These are phyloP conservation scores for Pogoniulus pusillus DNA, from an alignment of 2,797 vertebrate genomes.

Conservation along the genomic window DNA sequence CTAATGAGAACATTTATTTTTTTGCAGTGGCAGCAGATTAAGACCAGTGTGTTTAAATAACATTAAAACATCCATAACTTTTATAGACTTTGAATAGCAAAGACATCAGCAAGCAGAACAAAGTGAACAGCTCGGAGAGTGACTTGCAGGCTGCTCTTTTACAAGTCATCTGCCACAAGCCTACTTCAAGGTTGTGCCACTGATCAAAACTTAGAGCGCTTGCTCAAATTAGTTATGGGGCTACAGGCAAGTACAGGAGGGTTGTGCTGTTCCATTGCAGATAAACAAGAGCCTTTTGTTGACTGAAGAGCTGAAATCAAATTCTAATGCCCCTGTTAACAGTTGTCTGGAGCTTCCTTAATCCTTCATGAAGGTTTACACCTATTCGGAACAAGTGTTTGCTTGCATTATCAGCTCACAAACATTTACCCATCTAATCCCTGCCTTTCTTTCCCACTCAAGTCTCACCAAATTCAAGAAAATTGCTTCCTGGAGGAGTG, in stretches of 20 bases:
- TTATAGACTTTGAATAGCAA: slow-evolving; percentile 11
- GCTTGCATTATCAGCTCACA: background rate
- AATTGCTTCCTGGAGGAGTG: background rate
- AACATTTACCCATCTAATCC: background rate
- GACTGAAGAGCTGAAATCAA: background rate
- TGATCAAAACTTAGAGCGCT: background rate
- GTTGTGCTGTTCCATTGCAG: background rate
- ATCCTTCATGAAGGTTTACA: background rate
- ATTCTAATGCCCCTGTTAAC: background rate
- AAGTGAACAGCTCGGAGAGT: background rate
- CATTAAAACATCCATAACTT: slow-evolving; percentile 24
- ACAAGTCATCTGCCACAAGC: background rate
- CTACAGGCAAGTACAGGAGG: background rate
- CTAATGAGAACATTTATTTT: background rate
- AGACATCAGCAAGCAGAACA: background rate
- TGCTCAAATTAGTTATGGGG: background rate
- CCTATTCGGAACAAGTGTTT: background rate
- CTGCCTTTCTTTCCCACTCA: background rate
- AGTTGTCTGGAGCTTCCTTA: background rate
- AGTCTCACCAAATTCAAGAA: background rate
- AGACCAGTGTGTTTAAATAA: slow-evolving; percentile 35
- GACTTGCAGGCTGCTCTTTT: background rate
- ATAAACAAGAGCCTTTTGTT: background rate
- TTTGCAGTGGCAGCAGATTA: slow-evolving; percentile 16
- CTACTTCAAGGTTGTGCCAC: slow-evolving; percentile 8